Evolutionary conservation across 2,797 vertebrate species (phyloP).

Genomic region (Menidia menidia): DNA sequence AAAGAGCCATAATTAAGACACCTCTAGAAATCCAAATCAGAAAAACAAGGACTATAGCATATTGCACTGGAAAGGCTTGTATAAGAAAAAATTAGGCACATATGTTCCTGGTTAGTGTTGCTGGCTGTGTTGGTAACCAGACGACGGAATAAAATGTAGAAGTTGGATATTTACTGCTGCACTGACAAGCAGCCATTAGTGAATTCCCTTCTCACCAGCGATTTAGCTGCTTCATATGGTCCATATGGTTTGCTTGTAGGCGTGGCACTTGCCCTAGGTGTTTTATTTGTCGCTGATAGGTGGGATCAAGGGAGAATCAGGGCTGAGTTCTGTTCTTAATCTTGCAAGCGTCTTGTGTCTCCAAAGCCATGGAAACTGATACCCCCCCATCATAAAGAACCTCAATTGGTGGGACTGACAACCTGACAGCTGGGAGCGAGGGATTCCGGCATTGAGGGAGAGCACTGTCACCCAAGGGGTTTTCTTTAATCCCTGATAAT

Average conservation of each 20-base stretch:
- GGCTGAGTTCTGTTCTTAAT: slow-evolving; percentile 78
- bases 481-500: slow-evolving; percentile 82
- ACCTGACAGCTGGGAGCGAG: slow-evolving; percentile 80
- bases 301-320: slow-evolving; percentile 78
- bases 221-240: slow-evolving; percentile 78
- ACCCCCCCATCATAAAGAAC: slow-evolving; percentile 78
- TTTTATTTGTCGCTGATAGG: slow-evolving; percentile 85
- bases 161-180: slow-evolving; percentile 66
- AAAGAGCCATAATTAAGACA: slow-evolving; percentile 25
- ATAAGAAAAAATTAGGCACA: slow-evolving; percentile 65
- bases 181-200: slow-evolving; percentile 73
- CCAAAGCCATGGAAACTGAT: slow-evolving; percentile 83
- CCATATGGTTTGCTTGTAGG: slow-evolving; percentile 65
- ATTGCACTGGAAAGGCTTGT: slow-evolving; percentile 43
- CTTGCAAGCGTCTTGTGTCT: slow-evolving; percentile 81
- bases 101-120: slow-evolving; percentile 61
- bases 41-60: slow-evolving; percentile 26
- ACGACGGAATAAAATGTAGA: slow-evolving; percentile 58
- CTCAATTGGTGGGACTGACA: slow-evolving; percentile 79
- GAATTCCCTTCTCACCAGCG: slow-evolving; percentile 69
- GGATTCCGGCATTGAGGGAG: slow-evolving; percentile 70
- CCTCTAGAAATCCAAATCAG: slow-evolving; percentile 9
- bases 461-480: slow-evolving; percentile 71
- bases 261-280: slow-evolving; percentile 71
- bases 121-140: slow-evolving; percentile 61